Evolutionary conservation across 1,140 invertebrate genomes (phyloP).

Genomic region (Plutomurus gul): DNA sequence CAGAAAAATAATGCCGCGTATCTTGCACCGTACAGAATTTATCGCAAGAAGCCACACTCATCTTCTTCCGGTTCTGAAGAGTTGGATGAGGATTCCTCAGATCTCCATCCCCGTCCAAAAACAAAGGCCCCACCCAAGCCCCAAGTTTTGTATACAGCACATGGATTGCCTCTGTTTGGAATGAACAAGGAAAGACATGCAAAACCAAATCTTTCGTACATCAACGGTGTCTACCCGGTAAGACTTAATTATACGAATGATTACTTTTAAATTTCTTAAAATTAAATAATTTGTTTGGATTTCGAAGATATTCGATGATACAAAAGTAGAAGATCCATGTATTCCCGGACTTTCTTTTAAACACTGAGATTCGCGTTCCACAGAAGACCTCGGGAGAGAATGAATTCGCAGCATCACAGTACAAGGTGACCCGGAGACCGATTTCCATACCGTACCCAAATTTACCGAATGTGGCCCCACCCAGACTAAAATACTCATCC

Average conservation of each 20-base stretch:
- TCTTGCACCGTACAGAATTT: neutral
- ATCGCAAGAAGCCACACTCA: neutral
- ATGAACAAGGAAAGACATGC: neutral
- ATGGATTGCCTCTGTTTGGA: neutral
- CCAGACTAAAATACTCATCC: neutral
- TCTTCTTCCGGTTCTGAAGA: neutral
- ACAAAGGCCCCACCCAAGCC: constrained; percentile 20
- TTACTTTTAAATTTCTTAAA: too few species aligned
- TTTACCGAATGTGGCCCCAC: neutral
- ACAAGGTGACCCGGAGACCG: constrained; percentile 29
- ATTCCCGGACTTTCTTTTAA: constrained; percentile 40
- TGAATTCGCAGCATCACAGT: constrained; percentile 7
- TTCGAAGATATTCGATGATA: neutral
- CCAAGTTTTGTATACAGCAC: constrained; percentile 16
- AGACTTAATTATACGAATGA: too few species aligned
- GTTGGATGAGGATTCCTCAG: neutral
- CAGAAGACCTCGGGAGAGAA: neutral
- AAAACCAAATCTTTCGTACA: constrained; percentile 1
- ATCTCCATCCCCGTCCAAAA: neutral
- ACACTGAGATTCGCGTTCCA: neutral
- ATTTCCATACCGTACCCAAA: neutral
- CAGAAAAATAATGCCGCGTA: neutral
- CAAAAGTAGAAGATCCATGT: constrained; percentile 34
- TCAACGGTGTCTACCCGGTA: constrained; percentile 34
- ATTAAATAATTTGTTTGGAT: too few species aligned